Evolutionary conservation across 35 echinoderm and acorn worm species (phyloP), one percentile per base, ranked within the genome.

Genomic region (Stichopus chloronotus): DNA sequence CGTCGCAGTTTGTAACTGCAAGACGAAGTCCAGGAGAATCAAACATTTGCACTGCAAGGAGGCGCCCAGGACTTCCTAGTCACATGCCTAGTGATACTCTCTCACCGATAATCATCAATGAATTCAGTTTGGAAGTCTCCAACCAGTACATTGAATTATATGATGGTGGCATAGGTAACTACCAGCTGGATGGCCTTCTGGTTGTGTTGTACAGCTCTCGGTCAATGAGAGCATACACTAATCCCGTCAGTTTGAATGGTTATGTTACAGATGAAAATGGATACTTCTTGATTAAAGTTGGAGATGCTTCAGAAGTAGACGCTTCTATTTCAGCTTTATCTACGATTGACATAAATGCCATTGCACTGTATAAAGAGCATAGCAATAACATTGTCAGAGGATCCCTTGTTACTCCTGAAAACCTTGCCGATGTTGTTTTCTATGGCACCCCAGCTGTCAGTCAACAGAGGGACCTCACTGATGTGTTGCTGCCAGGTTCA

Each of bases 391-490:
- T 96, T 53, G 78, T 25, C 13, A 21, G n/a, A 72, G 77, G 88
- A 12, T 78, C 93, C 20, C 8, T 88, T 20, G 91, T 96, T 12
- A 95, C 97, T 23, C 79, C 56, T 10, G 25, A 78, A 24, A 90
- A 90, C 61, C 94, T 99, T 71, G 68, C 95, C 4, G 97, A 99
- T 92, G 95, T 92, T 30, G 92, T 99, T 25, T 60, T 99, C 56
- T 99, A 96, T 94, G 93, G 93, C 16, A 92, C 92, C 16, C 20
- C 71, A 58, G 57, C 7, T 17, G 8, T 55, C 13, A 53, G 54
- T 25, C 16, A 25, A 5, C 79, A 95, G 53, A 88, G 72, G 53
- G 81, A 93, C 53, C 90, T 99, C 7, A 52, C 92, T 8, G 84
- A 76, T 54, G 72, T 80, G 13, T 81, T 96, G 3, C 84, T 88